Percentiles rank a stretch among this genome's conserved stretches.
Evolutionary conservation across 1,140 invertebrate genomes (phyloP).

Genomic region (Formica exsecta): DNA sequence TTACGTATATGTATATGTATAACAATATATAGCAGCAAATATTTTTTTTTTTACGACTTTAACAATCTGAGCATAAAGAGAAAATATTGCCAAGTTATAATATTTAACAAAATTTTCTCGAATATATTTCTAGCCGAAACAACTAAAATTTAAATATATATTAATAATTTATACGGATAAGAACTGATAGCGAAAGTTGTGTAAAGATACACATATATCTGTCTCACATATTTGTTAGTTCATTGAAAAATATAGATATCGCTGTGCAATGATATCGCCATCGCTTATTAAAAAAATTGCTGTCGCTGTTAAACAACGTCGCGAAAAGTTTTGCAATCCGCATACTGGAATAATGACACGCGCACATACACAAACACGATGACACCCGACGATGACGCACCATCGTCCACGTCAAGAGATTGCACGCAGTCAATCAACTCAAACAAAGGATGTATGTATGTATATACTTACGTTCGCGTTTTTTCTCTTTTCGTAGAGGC

Average conservation of each 20-base stretch:
- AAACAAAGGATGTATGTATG: slow-evolving; percentile 61
- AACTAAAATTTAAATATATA: background rate
- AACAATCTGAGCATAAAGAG: background rate
- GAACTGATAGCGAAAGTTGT: background rate
- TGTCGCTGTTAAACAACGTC: slow-evolving; percentile 14
- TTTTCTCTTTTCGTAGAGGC: slow-evolving; percentile 60
- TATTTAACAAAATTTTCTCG: slow-evolving; percentile 6
- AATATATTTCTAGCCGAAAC: background rate
- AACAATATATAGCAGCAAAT: background rate
- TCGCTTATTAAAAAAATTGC: slow-evolving; percentile 47
- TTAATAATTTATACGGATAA: background rate
- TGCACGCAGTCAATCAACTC: slow-evolving; percentile 39
- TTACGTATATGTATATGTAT: background rate
- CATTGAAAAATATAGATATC: slow-evolving; percentile 1
- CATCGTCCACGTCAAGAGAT: slow-evolving; percentile 50
- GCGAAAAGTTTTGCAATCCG: slow-evolving; percentile 62
- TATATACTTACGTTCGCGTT: slow-evolving; percentile 37
- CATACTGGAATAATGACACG: slow-evolving; percentile 50
- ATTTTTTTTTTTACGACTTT: background rate
- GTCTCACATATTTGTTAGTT: background rate
- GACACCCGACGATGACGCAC: slow-evolving; percentile 45
- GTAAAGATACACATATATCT: background rate
- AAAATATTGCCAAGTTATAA: background rate
- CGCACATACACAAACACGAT: slow-evolving; percentile 24
- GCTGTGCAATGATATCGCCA: slow-evolving; percentile 17